These are phyloP conservation scores for Caenorhabditis plicata DNA, from an alignment of 2,888 invertebrate genomes.

Conservation along the genomic window DNA sequence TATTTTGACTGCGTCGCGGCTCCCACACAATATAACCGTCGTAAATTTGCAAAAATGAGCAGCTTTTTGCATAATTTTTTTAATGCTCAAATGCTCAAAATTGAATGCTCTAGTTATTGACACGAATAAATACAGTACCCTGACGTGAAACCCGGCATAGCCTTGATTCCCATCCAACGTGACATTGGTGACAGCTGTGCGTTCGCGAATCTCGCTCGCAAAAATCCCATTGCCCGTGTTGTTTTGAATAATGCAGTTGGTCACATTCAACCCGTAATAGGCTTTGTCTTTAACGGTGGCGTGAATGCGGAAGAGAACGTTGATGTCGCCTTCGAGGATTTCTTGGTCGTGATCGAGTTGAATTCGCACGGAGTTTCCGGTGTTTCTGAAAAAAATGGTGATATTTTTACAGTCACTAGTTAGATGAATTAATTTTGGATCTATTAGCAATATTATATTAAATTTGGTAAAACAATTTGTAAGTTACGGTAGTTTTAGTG, in stretches of 20 bases:
- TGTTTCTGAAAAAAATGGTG: slow-evolving; percentile 27
- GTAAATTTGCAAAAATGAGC: too few species aligned
- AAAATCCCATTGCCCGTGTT: slow-evolving; percentile 91
- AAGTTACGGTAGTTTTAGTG: too few species aligned
- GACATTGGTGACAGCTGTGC: slow-evolving; percentile 63
- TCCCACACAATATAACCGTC: too few species aligned
- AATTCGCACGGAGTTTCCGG: slow-evolving; percentile 52
- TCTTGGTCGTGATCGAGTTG: slow-evolving; percentile 42
- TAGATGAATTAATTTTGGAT: neutral
- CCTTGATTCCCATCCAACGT: slow-evolving; percentile 61
- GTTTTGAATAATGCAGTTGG: slow-evolving; percentile 80
- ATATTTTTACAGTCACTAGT: neutral
- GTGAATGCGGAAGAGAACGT: slow-evolving; percentile 59
- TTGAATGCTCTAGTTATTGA: too few species aligned
- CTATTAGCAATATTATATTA: too few species aligned
- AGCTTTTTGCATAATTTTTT: too few species aligned
- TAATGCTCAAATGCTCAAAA: too few species aligned
- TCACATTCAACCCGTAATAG: slow-evolving; percentile 81
- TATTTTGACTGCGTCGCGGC: too few species aligned
- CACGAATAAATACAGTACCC: too few species aligned
- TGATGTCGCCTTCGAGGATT: slow-evolving; percentile 53
- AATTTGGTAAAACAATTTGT: too few species aligned
- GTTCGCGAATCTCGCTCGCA: slow-evolving; percentile 80
- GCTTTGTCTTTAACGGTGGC: slow-evolving; percentile 63
- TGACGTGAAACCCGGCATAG: slow-evolving; percentile 50